Percentiles rank a stretch among this genome's conserved stretches.
Conservation (phyloP, 2,888 invertebrate genomes). For the Bombyx huttoni region DNA sequence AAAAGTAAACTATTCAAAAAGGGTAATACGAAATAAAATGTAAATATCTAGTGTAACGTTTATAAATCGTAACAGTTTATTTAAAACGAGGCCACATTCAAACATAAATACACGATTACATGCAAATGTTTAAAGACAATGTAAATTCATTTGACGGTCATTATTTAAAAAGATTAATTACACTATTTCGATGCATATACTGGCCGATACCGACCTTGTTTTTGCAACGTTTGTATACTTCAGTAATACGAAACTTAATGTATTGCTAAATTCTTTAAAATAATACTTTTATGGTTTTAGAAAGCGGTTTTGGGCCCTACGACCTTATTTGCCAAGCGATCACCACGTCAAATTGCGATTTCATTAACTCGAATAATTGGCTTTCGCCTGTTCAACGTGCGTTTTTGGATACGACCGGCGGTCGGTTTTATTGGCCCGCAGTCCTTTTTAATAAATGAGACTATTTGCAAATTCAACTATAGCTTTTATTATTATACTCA, state of each 20-base stretch:
- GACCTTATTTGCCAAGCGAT: constrained; percentile 14
- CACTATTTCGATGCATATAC: constrained; percentile 12
- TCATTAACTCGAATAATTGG: constrained; percentile 1
- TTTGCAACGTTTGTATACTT: constrained; percentile 15
- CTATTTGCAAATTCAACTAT: too few relatives aligned
- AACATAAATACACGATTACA: neutral
- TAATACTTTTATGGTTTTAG: constrained; percentile 28
- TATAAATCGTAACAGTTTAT: neutral
- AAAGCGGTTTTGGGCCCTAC: constrained; percentile 20
- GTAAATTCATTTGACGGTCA: neutral
- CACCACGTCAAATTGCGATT: neutral
- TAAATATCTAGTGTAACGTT: too few relatives aligned
- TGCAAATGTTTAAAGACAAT: neutral
- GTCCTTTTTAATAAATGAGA: too few relatives aligned
- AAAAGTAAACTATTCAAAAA: too few relatives aligned
- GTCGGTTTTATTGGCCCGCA: too few relatives aligned
- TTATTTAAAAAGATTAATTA: neutral
- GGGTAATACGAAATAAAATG: too few relatives aligned
- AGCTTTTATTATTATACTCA: too few relatives aligned
- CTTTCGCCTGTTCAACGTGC: neutral
- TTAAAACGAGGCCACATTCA: neutral
- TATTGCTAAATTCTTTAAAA: constrained; percentile 20
- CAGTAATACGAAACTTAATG: constrained; percentile 13
- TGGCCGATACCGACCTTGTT: constrained; percentile 14
- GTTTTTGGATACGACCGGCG: neutral